Percentiles rank a stretch among this genome's conserved stretches.
Evolutionary conservation across 2,113 vertebrate species (phyloP).

Genomic region (Myxocyprinus asiaticus): DNA sequence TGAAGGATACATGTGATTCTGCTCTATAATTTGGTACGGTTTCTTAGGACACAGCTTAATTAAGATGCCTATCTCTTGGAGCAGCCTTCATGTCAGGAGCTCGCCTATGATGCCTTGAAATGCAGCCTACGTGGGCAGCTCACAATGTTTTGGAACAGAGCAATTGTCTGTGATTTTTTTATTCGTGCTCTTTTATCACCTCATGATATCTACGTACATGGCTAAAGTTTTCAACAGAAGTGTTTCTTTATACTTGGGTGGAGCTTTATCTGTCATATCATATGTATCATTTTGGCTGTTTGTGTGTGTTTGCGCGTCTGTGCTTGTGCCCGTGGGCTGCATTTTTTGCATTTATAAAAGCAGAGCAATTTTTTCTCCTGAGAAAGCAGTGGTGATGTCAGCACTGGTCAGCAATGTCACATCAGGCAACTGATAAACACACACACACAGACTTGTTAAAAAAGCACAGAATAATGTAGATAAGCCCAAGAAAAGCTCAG

Average conservation of each 20-base stretch:
- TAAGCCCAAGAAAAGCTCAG: constrained; percentile 42
- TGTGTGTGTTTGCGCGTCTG: constrained; percentile 23
- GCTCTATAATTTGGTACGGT: too few species aligned
- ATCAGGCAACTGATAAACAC: constrained; percentile 44
- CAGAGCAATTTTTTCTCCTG: constrained; percentile 50
- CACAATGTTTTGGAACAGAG: too few species aligned
- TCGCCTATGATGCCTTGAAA: too few species aligned
- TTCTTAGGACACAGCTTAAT: too few species aligned
- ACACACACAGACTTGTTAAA: constrained; percentile 36
- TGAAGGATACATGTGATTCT: too few species aligned
- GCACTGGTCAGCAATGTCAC: constrained; percentile 54
- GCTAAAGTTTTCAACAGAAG: constrained; percentile 7
- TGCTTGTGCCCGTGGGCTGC: constrained; percentile 15
- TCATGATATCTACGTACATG: constrained; percentile 10
- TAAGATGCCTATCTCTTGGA: too few species aligned
- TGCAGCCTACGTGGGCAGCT: too few species aligned
- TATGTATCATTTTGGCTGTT: constrained; percentile 32
- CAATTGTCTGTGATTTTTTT: not conserved
- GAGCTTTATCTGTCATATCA: constrained; percentile 4
- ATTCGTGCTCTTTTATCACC: not conserved
- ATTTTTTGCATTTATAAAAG: constrained; percentile 45
- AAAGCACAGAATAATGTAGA: constrained; percentile 20
- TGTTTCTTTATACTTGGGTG: not conserved
- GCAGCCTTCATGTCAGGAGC: too few species aligned
- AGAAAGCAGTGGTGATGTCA: constrained; percentile 52